A percentile compares a stretch with the other conserved stretches of the same genome.
These are phyloP conservation scores for Macaca mulatta DNA, from an alignment of 2,113 vertebrate species.

Conservation along the genomic window DNA sequence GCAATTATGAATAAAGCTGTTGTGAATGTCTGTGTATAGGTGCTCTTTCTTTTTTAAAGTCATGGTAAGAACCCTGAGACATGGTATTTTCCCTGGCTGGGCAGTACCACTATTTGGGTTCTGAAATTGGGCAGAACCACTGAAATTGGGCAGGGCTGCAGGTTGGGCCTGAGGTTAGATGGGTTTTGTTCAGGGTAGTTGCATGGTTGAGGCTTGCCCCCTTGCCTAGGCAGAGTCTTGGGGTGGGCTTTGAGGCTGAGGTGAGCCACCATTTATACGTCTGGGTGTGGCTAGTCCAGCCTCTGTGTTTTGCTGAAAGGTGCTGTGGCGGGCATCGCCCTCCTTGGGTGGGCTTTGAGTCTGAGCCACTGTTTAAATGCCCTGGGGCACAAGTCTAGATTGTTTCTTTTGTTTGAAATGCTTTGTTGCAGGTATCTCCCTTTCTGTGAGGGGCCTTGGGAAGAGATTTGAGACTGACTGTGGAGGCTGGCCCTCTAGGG, in stretches of 20 bases:
- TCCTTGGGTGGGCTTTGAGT: too few species aligned
- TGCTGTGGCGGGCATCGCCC: not conserved
- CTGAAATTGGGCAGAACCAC: not conserved
- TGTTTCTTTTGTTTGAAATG: too few species aligned
- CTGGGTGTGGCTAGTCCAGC: not conserved
- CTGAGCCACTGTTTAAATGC: too few species aligned
- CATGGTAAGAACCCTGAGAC: not conserved
- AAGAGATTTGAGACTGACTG: not conserved
- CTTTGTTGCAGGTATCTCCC: too few species aligned
- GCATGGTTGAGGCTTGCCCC: not conserved
- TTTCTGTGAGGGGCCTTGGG: too few species aligned
- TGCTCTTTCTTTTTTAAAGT: too few species aligned
- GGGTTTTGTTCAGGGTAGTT: not conserved
- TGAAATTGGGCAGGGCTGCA: too few species aligned
- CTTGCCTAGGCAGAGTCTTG: not conserved
- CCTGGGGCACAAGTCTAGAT: too few species aligned
- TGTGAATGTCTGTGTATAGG: too few species aligned
- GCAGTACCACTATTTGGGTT: too few species aligned
- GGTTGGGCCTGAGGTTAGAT: not conserved
- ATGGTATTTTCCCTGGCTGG: not conserved
- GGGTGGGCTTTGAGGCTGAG: not conserved
- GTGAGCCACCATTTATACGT: not conserved
- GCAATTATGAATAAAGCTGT: too few species aligned
- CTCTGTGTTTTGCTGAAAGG: not conserved
- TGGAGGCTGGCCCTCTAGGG: not conserved